Percentiles rank a stretch among this genome's conserved stretches.
These are phyloP conservation scores for Lithobates pipiens DNA, from an alignment of 2,797 vertebrate species.

Conservation along the genomic window DNA sequence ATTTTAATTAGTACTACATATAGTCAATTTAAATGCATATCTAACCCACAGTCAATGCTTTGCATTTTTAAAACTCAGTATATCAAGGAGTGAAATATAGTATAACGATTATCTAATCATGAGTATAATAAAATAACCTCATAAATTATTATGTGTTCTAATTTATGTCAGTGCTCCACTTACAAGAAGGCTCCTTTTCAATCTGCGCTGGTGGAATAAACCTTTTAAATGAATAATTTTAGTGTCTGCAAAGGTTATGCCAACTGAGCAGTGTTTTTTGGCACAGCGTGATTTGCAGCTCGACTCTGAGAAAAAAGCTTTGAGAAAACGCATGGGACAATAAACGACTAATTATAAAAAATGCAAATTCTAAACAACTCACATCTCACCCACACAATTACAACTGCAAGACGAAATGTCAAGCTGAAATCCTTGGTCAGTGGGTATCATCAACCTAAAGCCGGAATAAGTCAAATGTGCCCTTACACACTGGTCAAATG, in stretches of 20 bases:
- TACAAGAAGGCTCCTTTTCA: conserved; percentile 62
- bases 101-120: conserved; percentile 60
- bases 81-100: conserved; percentile 67
- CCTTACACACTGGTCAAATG: too few species aligned
- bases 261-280: conserved; percentile 63
- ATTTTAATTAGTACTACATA: conserved; percentile 59
- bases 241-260: conserved; percentile 64
- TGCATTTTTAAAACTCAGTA: conserved; percentile 56
- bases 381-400: conserved; percentile 64
- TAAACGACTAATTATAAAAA: conserved; percentile 71
- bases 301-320: conserved; percentile 62
- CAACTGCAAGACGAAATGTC: conserved; percentile 61
- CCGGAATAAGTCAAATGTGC: background rate
- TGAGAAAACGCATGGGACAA: conserved; percentile 65
- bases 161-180: conserved; percentile 67
- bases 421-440: background rate
- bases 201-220: conserved; percentile 58
- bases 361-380: conserved; percentile 62
- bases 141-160: conserved; percentile 63
- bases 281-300: conserved; percentile 64
- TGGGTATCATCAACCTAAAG: background rate
- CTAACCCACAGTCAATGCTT: conserved; percentile 63
- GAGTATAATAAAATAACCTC: conserved; percentile 58
- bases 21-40: conserved; percentile 60
- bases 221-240: conserved; percentile 63